A percentile compares a stretch with the other conserved stretches of the same genome.
Evolutionary conservation across 2,888 invertebrate species (phyloP).

Genomic region (Microctonus hyperodae): DNA sequence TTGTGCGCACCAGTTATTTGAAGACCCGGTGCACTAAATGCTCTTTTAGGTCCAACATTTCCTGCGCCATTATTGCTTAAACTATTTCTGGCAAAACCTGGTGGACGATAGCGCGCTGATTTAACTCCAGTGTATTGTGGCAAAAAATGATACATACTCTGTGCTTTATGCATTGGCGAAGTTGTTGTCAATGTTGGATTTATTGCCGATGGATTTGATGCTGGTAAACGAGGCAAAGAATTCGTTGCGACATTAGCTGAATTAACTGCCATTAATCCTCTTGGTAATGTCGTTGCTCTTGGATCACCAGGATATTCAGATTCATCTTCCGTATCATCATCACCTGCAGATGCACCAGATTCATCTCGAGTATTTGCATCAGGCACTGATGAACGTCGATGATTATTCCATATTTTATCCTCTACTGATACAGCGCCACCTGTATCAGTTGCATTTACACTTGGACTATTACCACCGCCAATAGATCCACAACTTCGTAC

Average conservation of each 20-base stretch:
- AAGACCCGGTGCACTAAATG: slow-evolving; percentile 78
- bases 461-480: slow-evolving; percentile 71
- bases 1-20: slow-evolving; percentile 66
- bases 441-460: slow-evolving; percentile 57
- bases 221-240: slow-evolving; percentile 78
- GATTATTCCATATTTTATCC: slow-evolving; percentile 61
- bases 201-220: slow-evolving; percentile 54
- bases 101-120: slow-evolving; percentile 86
- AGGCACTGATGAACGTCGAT: slow-evolving; percentile 60
- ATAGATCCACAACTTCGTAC: slow-evolving; percentile 85
- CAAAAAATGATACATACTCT: slow-evolving; percentile 69
- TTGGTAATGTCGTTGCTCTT: slow-evolving; percentile 70
- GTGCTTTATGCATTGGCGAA: slow-evolving; percentile 69
- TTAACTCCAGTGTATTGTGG: slow-evolving; percentile 73
- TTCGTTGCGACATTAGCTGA: slow-evolving; percentile 69
- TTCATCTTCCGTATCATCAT: slow-evolving; percentile 61
- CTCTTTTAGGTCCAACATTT: slow-evolving; percentile 71
- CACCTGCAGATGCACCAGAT: slow-evolving; percentile 56
- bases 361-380: slow-evolving; percentile 60
- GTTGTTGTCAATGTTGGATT: slow-evolving; percentile 44
- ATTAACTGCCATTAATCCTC: slow-evolving; percentile 69
- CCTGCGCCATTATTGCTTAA: slow-evolving; percentile 43
- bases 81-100: slow-evolving; percentile 74
- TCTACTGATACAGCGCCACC: slow-evolving; percentile 65
- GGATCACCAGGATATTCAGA: slow-evolving; percentile 60